Evolutionary conservation across 2,113 vertebrate species (phyloP).

Genomic region (Rynchops niger): DNA sequence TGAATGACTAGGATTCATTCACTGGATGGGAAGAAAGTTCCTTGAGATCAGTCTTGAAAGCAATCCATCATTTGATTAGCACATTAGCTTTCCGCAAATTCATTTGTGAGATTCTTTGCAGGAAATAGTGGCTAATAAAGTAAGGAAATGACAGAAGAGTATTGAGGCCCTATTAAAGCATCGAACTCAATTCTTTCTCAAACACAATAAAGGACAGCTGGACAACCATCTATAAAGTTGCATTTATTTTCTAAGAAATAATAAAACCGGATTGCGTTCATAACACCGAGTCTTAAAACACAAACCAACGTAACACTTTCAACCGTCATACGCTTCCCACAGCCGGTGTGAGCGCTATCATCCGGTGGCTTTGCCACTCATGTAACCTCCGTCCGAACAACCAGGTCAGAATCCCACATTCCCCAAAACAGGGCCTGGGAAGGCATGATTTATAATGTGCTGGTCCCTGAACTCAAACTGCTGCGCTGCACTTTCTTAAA

Average conservation of each 20-base stretch:
- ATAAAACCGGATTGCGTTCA: not conserved
- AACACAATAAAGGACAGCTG: not conserved
- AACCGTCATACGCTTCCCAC: slow-evolving; percentile 32
- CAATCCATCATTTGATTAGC: not conserved
- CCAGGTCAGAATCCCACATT: not conserved
- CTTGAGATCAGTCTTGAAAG: slow-evolving; percentile 14
- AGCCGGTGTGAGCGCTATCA: not conserved
- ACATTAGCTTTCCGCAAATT: slow-evolving; percentile 33
- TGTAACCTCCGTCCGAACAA: not conserved
- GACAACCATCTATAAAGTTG: not conserved
- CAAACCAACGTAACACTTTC: rapidly evolving
- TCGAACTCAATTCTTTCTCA: not conserved
- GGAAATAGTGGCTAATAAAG: slow-evolving; percentile 44
- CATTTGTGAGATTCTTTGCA: not conserved
- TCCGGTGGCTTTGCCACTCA: slow-evolving; percentile 5
- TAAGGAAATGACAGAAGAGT: slow-evolving; percentile 31
- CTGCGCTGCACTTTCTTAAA: not conserved
- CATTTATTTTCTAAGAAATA: not conserved
- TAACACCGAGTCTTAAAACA: not conserved
- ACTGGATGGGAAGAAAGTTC: not conserved
- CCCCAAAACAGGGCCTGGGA: slow-evolving; percentile 33
- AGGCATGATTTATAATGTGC: not conserved
- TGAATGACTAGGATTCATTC: slow-evolving; percentile 3
- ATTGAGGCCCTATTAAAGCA: not conserved
- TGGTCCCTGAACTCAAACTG: slow-evolving; percentile 58